Conservation (phyloP, 1,140 invertebrate genomes). For the Drosophila lowei region DNA sequence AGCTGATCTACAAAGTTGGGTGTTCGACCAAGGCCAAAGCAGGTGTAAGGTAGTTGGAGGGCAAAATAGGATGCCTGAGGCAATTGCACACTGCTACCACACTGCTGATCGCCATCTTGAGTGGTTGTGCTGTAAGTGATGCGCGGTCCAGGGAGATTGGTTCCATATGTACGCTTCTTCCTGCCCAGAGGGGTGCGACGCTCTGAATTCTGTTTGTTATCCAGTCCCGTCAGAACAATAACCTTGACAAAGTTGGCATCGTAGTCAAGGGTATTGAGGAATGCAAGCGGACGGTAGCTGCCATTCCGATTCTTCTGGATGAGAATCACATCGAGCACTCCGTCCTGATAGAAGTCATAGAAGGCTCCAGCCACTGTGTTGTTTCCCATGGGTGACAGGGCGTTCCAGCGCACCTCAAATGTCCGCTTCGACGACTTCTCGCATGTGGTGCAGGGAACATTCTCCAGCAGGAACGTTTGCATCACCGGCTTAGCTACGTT, state of each 20-base stretch:
- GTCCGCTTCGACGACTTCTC: slow-evolving; percentile 86
- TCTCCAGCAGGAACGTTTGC: slow-evolving; percentile 90
- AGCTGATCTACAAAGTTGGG: slow-evolving; percentile 98
- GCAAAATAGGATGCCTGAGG: slow-evolving; percentile 96
- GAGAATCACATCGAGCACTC: slow-evolving; percentile 91
- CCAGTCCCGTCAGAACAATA: slow-evolving; percentile 93
- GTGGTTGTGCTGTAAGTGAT: slow-evolving; percentile 94
- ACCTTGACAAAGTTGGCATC: slow-evolving; percentile 98
- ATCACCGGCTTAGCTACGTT: slow-evolving; percentile 83
- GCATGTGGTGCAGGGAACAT: slow-evolving; percentile 85
- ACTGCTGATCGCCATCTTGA: slow-evolving; percentile 90
- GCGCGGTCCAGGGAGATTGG: slow-evolving; percentile 94
- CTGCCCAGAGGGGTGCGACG: slow-evolving; percentile 89
- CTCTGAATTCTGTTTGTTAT: slow-evolving; percentile 88
- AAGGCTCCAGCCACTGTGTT: slow-evolving; percentile 93
- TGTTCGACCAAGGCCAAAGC: slow-evolving; percentile 97
- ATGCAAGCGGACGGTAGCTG: slow-evolving; percentile 86
- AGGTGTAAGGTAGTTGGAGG: slow-evolving; percentile 95
- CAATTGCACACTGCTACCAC: slow-evolving; percentile 92
- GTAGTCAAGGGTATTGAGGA: slow-evolving; percentile 94
- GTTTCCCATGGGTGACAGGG: slow-evolving; percentile 87
- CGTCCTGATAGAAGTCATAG: slow-evolving; percentile 95
- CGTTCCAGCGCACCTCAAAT: slow-evolving; percentile 90
- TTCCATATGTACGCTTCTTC: slow-evolving; percentile 92
- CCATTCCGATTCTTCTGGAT: slow-evolving; percentile 85